Conservation (phyloP, 2,797 vertebrate genomes). For the Pangasius krempfi region DNA sequence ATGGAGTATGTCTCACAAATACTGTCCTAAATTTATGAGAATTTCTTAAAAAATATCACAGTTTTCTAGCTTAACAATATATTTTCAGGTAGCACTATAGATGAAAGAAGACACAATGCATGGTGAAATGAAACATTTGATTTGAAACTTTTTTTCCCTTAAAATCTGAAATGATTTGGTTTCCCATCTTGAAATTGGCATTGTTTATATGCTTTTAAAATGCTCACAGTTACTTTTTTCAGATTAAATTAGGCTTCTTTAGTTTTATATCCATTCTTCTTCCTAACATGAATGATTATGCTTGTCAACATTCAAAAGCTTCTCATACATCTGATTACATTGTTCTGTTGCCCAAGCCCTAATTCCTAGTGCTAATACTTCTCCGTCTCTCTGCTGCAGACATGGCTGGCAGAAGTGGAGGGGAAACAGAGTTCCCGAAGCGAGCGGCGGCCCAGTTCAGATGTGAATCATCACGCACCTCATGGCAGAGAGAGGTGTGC, state of each 20-base stretch:
- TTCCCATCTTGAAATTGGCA: neutral
- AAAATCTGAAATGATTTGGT: neutral
- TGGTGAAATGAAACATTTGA: neutral
- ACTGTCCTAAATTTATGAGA: neutral
- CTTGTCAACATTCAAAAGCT: neutral
- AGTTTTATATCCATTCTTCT: neutral
- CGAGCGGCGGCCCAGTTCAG: constrained; percentile 90
- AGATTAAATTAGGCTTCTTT: neutral
- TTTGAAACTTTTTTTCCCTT: neutral
- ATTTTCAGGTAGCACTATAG: neutral
- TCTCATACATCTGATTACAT: neutral
- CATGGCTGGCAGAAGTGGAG: constrained; percentile 96
- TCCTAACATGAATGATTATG: neutral
- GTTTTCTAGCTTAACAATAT: neutral
- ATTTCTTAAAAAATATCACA: neutral
- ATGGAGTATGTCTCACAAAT: neutral
- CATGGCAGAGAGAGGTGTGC: constrained; percentile 95
- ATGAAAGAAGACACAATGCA: neutral
- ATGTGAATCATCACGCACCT: constrained; percentile 93
- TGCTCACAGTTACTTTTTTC: neutral
- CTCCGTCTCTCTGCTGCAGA: constrained; percentile 70
- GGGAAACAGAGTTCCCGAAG: constrained; percentile 89
- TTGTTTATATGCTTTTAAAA: neutral
- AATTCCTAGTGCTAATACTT: neutral
- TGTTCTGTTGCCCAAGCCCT: neutral